A percentile compares a stretch with the other conserved stretches of the same genome.
These are phyloP conservation scores for Pemphredon lugubris DNA, from an alignment of 2,888 invertebrate species.

Conservation along the genomic window DNA sequence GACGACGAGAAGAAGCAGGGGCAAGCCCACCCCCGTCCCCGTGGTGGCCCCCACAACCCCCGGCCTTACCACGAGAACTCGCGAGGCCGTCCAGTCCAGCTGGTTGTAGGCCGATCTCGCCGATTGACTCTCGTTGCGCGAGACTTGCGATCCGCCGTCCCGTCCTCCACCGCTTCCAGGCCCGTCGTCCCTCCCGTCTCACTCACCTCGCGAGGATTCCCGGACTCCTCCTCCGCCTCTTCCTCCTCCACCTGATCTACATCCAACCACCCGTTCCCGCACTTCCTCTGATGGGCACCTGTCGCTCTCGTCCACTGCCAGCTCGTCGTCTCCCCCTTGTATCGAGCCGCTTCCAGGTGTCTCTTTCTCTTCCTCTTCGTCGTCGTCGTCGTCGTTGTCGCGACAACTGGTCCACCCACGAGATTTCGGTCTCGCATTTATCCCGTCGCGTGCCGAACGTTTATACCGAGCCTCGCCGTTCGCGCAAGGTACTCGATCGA, in stretches of 20 bases:
- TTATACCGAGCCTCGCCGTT: conserved; percentile 27
- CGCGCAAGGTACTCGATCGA: conserved; percentile 43
- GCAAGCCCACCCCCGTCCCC: conserved; percentile 77
- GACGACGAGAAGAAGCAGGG: conserved; percentile 77
- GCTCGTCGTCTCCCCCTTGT: conserved; percentile 25
- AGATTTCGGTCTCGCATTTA: conserved; percentile 59
- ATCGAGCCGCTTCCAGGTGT: conserved; percentile 33
- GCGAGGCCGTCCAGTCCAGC: conserved; percentile 66
- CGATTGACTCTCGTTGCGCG: conserved; percentile 22
- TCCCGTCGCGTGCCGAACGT: conserved; percentile 48
- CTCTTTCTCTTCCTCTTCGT: conserved; percentile 52
- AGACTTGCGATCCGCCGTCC: conserved; percentile 50
- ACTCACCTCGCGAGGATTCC: conserved; percentile 3
- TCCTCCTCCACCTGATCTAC: conserved; percentile 44
- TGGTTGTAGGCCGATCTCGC: conserved; percentile 48
- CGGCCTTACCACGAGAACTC: conserved; percentile 70
- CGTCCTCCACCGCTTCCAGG: conserved; percentile 40
- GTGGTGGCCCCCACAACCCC: conserved; percentile 75
- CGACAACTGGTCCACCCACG: conserved; percentile 56
- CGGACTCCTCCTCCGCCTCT: conserved; percentile 34
- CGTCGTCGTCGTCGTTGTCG: conserved; percentile 57
- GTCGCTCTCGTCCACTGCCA: conserved; percentile 39
- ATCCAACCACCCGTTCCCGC: conserved; percentile 41
- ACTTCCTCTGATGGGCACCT: conserved; percentile 16
- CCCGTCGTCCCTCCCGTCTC: background rate